Percentiles rank a stretch among this genome's conserved stretches.
Evolutionary conservation across 1,140 invertebrate species (phyloP).

Genomic region (Euura saliciscinereae): DNA sequence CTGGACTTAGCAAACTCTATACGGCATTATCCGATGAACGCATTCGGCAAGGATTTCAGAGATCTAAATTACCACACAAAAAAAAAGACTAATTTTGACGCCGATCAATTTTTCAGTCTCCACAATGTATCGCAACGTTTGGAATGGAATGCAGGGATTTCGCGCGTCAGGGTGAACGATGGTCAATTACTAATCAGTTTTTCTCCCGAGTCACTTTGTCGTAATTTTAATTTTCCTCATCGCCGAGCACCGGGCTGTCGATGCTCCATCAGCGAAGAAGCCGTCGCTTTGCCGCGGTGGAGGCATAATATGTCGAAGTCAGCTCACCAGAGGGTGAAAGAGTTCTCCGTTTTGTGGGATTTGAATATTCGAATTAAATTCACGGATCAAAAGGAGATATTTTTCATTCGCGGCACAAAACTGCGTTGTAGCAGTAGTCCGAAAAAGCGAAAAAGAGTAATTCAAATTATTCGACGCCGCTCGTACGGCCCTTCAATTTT

Average conservation of each 20-base stretch:
- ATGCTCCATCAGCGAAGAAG: neutral
- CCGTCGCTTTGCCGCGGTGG: neutral
- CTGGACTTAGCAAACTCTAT: neutral
- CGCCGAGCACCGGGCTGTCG: neutral
- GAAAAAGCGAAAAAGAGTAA: neutral
- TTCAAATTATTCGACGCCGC: neutral
- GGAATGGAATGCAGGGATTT: neutral
- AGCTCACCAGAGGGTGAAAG: neutral
- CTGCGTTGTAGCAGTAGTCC: neutral
- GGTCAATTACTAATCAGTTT: neutral
- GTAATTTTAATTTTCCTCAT: conserved; percentile 1
- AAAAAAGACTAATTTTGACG: neutral
- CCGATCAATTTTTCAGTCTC: neutral
- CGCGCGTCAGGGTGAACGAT: neutral
- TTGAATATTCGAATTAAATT: neutral
- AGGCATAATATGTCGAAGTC: neutral
- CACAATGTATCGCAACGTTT: neutral
- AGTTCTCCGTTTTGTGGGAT: neutral
- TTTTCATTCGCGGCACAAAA: no score
- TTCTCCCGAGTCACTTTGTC: neutral
- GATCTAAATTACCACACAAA: no score
- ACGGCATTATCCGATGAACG: neutral
- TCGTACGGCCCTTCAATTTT: neutral
- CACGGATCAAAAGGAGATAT: neutral
- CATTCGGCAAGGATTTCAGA: no score